Conservation (phyloP, 2,888 invertebrate genomes). For the Plebejus melissa region DNA sequence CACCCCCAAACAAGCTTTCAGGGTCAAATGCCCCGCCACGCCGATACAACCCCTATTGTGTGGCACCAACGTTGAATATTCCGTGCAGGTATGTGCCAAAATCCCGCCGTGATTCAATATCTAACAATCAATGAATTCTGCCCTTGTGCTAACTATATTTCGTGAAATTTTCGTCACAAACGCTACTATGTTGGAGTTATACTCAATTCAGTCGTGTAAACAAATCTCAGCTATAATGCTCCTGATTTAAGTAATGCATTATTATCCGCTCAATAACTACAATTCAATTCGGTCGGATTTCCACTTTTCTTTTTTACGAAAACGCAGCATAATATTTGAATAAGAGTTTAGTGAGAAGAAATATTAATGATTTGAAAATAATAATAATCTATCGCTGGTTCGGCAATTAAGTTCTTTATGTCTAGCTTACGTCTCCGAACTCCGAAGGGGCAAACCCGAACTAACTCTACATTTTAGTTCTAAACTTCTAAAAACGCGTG, state of each 20-base stretch:
- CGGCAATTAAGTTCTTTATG: too few species aligned
- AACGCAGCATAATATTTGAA: too few species aligned
- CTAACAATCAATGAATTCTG: slow-evolving; percentile 65
- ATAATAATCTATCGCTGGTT: too few species aligned
- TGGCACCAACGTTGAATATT: slow-evolving; percentile 40
- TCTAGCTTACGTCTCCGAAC: too few species aligned
- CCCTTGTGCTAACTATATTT: slow-evolving; percentile 40
- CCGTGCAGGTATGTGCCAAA: slow-evolving; percentile 38
- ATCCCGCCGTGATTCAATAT: slow-evolving; percentile 36
- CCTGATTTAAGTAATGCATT: too few species aligned
- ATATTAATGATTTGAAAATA: too few species aligned
- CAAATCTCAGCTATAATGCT: too few species aligned
- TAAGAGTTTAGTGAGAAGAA: too few species aligned
- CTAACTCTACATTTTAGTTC: background rate
- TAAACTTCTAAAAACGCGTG: background rate
- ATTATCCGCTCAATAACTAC: too few species aligned
- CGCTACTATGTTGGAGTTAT: background rate
- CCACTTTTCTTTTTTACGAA: too few species aligned
- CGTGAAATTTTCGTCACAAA: background rate
- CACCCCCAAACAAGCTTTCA: slow-evolving; percentile 56
- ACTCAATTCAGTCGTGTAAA: background rate
- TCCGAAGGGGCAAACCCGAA: too few species aligned
- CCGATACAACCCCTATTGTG: slow-evolving; percentile 42
- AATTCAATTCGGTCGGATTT: too few species aligned
- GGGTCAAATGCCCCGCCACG: slow-evolving; percentile 52